Evolutionary conservation across 2,888 invertebrate species (phyloP), one percentile per base, ranked within the genome.

Genomic region (Nyleta sp.): DNA sequence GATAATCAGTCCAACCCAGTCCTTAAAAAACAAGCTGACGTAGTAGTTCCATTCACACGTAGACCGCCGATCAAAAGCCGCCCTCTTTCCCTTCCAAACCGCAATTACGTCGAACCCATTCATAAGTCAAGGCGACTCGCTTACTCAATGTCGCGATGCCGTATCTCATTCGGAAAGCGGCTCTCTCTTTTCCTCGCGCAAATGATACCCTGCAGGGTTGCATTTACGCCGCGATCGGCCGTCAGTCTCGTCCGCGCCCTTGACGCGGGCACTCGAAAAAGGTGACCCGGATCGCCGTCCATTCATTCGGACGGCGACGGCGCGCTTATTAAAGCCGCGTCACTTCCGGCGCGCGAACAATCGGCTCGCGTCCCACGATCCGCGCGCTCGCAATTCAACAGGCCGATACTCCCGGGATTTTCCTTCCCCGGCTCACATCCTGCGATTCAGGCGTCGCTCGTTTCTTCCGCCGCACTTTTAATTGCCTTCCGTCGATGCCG

Each of bases 391-490:
- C 28, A 10, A 46, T 62, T 62, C 46, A 64, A 57, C 57, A 48
- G 42, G 17, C 75, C 62, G 40, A 68, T 62, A 68, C 40, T 44
- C 68, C 18, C 57, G 62, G 52, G 10, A 18, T 55, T 62, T 64
- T 60, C 57, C 55, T 52, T 76, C 78, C 77, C 74, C 76, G 81
- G 85, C 86, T 89, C 89, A 90, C 90, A 90, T 90, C 90, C 90
- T 90, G 90, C 86, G 85, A 90, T 90, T 90, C 89, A 89, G 83
- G 72, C 59, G 83, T 82, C 84, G 82, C 85, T 86, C 11, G 6
- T 85, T 86, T 84, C 83, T 82, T 82, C 77, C 64, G 75, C 73
- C 55, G 67, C 75, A 62, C 64, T 74, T 75, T 72, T 72, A 77
- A 77, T 77, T 77, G 67, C 55, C 46, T 60, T 64, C 65, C 52